Evolutionary conservation across 1,140 invertebrate genomes (phyloP), one percentile per base, ranked within the genome.

Genomic region (Panulirus ornatus): DNA sequence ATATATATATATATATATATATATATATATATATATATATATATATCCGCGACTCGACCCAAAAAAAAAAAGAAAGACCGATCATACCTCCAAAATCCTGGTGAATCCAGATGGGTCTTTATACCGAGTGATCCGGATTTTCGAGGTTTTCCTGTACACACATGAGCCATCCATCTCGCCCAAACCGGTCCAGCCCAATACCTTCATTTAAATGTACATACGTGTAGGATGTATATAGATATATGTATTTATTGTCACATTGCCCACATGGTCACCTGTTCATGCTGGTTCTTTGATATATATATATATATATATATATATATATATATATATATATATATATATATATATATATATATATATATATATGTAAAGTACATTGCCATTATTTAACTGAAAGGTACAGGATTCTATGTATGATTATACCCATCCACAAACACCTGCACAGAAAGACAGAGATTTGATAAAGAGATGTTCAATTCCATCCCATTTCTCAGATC

Each of bases 1-100:
- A 66, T 66, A 66, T 66, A 66, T 66, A 66, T 66, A 66, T 66
- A 66, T 66, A 66, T 66, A 66, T 66, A 66, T 66, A 66, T 66
- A 66, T 66, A 66, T 66, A 66, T 66, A 66, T 66, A 66, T 66
- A 66, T 66, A 66, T 66, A 66, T 66, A 66, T 66, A 66, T 66
- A 14, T 22, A 66, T 66, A 30, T 30, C n/a, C n/a, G n/a, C n/a
- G n/a, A n/a, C n/a, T n/a, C n/a, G n/a, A n/a, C n/a, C n/a, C n/a
- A n/a, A n/a, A n/a, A n/a, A 66, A 66, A 66, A 66, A 27, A 58
- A 27, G 30, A 5, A 66, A 6, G 5, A 5, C 44, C 14, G 58
- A 66, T 66, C 58, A 66, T 66, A 30, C n/a, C n/a, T 66, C 3
- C n/a, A 27, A 66, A 66, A 66, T 66, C 58, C 58, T 30, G 58